Percentiles rank a stretch among this genome's conserved stretches.
Evolutionary conservation across 2,797 vertebrate genomes (phyloP).

Genomic region (Pipistrellus kuhlii): DNA sequence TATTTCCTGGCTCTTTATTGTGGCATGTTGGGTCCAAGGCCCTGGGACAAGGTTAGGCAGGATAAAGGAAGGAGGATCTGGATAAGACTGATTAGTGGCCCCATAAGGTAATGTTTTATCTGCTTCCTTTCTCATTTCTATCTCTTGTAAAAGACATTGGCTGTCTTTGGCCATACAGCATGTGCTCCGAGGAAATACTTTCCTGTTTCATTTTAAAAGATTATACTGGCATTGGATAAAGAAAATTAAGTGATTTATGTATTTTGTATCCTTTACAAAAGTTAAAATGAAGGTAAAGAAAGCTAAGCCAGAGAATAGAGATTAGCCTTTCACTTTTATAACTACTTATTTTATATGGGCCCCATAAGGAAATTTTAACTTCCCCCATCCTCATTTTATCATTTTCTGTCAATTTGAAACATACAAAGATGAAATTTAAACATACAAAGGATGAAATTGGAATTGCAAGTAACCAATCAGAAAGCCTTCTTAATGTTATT

Average conservation of each 20-base stretch:
- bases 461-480: not conserved
- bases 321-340: not conserved
- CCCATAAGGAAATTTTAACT: not conserved
- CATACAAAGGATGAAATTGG: not conserved
- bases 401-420: constrained; percentile 7
- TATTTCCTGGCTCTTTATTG: constrained; percentile 22
- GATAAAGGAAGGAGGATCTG: not conserved
- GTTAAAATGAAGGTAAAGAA: constrained; percentile 3
- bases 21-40: not conserved
- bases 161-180: not conserved
- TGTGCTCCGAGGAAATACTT: not conserved
- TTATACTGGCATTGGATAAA: constrained; percentile 20
- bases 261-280: constrained; percentile 25
- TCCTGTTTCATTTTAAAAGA: constrained; percentile 57
- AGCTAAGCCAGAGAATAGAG: not conserved
- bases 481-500: not conserved
- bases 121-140: not conserved
- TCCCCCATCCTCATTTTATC: not conserved
- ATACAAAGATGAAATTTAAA: constrained; percentile 40
- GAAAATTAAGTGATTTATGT: constrained; percentile 46
- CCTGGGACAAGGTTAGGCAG: not conserved
- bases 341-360: not conserved
- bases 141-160: not conserved
- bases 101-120: not conserved
- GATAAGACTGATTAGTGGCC: not conserved